phyloP scores from a whole-genome alignment of 2,888 invertebrate genomes.

The Phyllotreta cruciferae region DNA sequence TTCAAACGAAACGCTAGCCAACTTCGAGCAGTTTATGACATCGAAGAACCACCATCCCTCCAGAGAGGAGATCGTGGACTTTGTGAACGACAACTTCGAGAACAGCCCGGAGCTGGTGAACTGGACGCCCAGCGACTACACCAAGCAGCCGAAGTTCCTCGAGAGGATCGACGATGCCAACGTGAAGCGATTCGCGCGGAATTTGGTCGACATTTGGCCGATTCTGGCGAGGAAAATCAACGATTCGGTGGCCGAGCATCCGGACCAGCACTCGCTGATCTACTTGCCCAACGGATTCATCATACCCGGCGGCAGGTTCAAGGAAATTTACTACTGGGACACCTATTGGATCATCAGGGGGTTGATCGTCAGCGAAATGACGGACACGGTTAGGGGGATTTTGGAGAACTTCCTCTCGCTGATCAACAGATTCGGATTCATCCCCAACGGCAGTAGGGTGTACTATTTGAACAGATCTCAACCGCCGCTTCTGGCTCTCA shows the following conservation, averaged over 20 bases:
- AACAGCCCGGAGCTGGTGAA: constrained; percentile 66
- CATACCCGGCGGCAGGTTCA: constrained; percentile 75
- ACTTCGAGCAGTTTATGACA: constrained; percentile 66
- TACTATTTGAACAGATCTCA: constrained; percentile 79
- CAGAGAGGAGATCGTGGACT: constrained; percentile 61
- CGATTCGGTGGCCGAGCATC: constrained; percentile 62
- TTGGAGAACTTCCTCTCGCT: constrained; percentile 77
- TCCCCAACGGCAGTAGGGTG: constrained; percentile 84
- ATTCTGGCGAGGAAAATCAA: constrained; percentile 68
- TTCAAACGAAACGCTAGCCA: constrained; percentile 64
- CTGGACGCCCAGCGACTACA: constrained; percentile 69
- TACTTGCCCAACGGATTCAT: constrained; percentile 67
- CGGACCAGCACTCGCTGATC: constrained; percentile 57
- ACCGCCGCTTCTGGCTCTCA: constrained; percentile 74
- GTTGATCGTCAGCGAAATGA: constrained; percentile 78
- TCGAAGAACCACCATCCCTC: constrained; percentile 61
- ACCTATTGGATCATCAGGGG: constrained; percentile 85
- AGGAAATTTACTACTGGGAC: constrained; percentile 87
- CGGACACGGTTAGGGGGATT: constrained; percentile 74
- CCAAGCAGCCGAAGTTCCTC: constrained; percentile 67
- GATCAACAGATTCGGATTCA: constrained; percentile 70
- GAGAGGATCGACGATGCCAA: constrained; percentile 68
- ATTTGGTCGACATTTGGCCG: constrained; percentile 71
- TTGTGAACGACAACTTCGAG: constrained; percentile 67
- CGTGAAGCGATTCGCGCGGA: constrained; percentile 66